Conservation (phyloP, 2,888 invertebrate genomes). For the Xanthia togata region DNA sequence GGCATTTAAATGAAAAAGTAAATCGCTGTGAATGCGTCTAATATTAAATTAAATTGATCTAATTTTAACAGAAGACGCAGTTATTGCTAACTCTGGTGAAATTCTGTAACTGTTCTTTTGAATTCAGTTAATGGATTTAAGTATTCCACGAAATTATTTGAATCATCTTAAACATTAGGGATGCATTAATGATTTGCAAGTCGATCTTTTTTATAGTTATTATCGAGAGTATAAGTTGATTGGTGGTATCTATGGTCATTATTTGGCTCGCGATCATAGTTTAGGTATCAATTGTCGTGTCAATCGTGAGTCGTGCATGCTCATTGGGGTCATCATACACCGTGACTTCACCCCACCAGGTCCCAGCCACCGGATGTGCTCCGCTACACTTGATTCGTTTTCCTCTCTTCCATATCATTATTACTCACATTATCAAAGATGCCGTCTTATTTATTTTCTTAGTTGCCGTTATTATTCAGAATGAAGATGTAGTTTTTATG, state of each 20-base stretch:
- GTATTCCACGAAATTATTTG: conserved; percentile 40
- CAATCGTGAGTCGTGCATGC: conserved; percentile 57
- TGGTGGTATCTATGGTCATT: conserved; percentile 61
- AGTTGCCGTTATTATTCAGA: conserved; percentile 82
- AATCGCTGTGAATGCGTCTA: conserved; percentile 31
- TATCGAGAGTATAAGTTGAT: conserved; percentile 53
- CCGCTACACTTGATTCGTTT: conserved; percentile 75
- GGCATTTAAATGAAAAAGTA: conserved; percentile 33
- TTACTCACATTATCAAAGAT: conserved; percentile 80
- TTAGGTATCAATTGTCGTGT: conserved; percentile 70
- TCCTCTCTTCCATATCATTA: conserved; percentile 80
- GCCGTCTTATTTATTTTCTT: conserved; percentile 84
- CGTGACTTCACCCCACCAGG: conserved; percentile 52
- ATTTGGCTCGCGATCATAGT: conserved; percentile 64
- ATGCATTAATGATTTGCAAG: conserved; percentile 52
- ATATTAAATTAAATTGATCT: conserved; percentile 46
- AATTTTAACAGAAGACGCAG: conserved; percentile 29
- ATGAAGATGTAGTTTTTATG: conserved; percentile 86
- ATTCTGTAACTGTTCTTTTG: conserved; percentile 34
- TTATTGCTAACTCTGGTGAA: conserved; percentile 8
- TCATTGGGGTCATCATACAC: conserved; percentile 49
- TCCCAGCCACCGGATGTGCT: conserved; percentile 74
- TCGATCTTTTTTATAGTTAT: conserved; percentile 51
- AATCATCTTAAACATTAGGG: conserved; percentile 16
- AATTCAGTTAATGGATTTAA: conserved; percentile 27